These are phyloP conservation scores for Ceraclea dissimilis DNA, from an alignment of 2,888 invertebrate species.

Conservation along the genomic window DNA sequence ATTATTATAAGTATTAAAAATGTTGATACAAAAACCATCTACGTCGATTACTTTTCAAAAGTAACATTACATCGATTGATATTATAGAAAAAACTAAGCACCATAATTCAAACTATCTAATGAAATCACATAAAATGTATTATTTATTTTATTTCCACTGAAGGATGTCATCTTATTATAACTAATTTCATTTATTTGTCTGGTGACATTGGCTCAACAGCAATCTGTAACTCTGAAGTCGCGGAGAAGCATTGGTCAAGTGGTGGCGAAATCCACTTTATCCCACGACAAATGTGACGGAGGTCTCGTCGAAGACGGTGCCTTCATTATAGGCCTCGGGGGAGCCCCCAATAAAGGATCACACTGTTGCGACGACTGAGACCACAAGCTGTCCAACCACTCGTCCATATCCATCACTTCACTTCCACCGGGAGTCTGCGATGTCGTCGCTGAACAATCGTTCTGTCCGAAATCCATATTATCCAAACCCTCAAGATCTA, in stretches of 20 bases:
- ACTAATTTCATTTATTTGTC: background rate
- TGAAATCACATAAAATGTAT: constrained; percentile 10
- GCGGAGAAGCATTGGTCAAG: constrained; percentile 34
- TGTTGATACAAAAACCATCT: background rate
- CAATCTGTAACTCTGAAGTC: constrained; percentile 4
- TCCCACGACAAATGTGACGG: constrained; percentile 67
- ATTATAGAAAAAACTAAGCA: constrained; percentile 12
- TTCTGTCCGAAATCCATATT: constrained; percentile 56
- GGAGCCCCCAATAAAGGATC: constrained; percentile 69
- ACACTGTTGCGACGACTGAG: constrained; percentile 48
- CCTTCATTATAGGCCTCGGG: constrained; percentile 50
- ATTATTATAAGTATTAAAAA: background rate
- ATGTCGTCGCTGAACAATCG: constrained; percentile 35
- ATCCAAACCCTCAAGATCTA: constrained; percentile 54
- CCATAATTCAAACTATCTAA: constrained; percentile 16
- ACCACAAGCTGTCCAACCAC: constrained; percentile 41
- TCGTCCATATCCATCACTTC: constrained; percentile 42
- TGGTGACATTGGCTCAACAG: constrained; percentile 13
- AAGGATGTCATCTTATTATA: background rate
- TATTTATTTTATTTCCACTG: background rate
- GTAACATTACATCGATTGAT: background rate
- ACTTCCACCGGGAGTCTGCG: constrained; percentile 26
- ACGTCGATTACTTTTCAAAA: background rate
- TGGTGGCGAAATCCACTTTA: constrained; percentile 65
- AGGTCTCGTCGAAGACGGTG: constrained; percentile 53